Conservation (phyloP, 2,113 vertebrate species). For the Coregonus clupeaformis region DNA sequence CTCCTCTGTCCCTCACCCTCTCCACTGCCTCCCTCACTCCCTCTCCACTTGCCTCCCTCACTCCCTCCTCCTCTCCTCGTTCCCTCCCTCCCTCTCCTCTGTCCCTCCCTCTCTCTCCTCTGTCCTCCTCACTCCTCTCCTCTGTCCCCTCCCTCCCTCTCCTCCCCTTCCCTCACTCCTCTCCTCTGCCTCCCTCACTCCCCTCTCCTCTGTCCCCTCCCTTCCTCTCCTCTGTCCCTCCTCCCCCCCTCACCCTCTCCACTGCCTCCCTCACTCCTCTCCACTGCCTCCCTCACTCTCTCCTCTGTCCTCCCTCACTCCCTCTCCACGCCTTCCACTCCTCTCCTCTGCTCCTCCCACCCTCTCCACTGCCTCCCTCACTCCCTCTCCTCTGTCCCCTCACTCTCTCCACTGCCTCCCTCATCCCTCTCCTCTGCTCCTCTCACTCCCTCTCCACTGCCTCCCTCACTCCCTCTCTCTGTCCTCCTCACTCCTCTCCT, state of each 20-base stretch:
- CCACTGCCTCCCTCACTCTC: too few relatives aligned
- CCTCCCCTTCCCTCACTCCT: slow-evolving; percentile 18
- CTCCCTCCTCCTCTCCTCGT: slow-evolving; percentile 13
- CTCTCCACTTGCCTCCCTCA: slow-evolving; percentile 32
- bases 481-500: slow-evolving; percentile 46
- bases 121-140: neutral
- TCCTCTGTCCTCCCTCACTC: too few relatives aligned
- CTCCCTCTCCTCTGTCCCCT: too few relatives aligned
- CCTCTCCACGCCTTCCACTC: too few relatives aligned
- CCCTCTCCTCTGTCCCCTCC: neutral
- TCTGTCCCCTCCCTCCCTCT: slow-evolving; percentile 41
- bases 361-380: too few relatives aligned
- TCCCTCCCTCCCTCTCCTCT: neutral
- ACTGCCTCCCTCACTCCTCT: slow-evolving; percentile 2
- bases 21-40: too few relatives aligned
- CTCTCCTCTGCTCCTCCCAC: too few relatives aligned
- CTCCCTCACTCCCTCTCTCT: slow-evolving; percentile 42
- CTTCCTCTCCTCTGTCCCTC: neutral
- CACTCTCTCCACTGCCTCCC: too few relatives aligned
- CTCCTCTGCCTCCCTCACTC: neutral
- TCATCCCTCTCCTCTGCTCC: too few relatives aligned
- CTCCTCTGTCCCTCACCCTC: too few relatives aligned
- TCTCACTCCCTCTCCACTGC: neutral
- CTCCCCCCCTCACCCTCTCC: slow-evolving; percentile 44
- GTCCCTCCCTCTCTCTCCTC: slow-evolving; percentile 5